Base-by-base conservation (phyloP, 2,888 invertebrate genomes). In the Plebejus argus region DNA sequence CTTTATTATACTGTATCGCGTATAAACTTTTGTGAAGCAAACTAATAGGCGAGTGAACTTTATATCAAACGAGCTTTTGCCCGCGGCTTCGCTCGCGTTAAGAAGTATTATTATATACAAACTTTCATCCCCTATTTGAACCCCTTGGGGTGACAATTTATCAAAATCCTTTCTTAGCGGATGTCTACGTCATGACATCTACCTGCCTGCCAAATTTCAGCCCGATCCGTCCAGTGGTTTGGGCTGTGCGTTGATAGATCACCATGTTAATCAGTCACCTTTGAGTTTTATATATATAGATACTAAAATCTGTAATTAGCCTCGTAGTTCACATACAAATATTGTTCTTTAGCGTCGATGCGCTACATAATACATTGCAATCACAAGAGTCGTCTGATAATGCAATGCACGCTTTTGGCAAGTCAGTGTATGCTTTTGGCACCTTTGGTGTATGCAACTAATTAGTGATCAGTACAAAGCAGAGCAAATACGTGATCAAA, bases 391-490 rank as follows among this genome's bases (percentile, higher is more conserved):
- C 18, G 12, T 53, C 53, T 53, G 53, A 53, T 45, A 45, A 18
- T 53, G 53, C 53, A 53, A 15, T 15, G 5, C 1, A 53, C 5
- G 49, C 18, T 53, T 53, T 53, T 53, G 49, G 20, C 58, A 20
- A 12, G 61, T 61, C 20, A 20, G 23, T 23, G 23, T 23, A 23
- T 66, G 61, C 58, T 66, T 23, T 66, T 66, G 28, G 23, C 61
- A 66, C 23, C 61, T 66, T 66, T 66, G 5, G 23, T 23, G 39
- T 45, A 45, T 71, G 20, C n/a, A 35, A 71, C 20, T 71, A 72
- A 72, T 49, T 72, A 72, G 20, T 12, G 18, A 72, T 72, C 49
- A 39, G n/a, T 10, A 39, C 49, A 72, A 49, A 49, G 72, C 45
- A 20, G 45, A 20, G 45, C 45, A 72, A 23, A 20, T 15, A 49